A percentile compares a stretch with the other conserved stretches of the same genome.
These are phyloP conservation scores for Rhegmatorhina hoffmannsi DNA, from an alignment of 2,113 vertebrate species.

Conservation along the genomic window DNA sequence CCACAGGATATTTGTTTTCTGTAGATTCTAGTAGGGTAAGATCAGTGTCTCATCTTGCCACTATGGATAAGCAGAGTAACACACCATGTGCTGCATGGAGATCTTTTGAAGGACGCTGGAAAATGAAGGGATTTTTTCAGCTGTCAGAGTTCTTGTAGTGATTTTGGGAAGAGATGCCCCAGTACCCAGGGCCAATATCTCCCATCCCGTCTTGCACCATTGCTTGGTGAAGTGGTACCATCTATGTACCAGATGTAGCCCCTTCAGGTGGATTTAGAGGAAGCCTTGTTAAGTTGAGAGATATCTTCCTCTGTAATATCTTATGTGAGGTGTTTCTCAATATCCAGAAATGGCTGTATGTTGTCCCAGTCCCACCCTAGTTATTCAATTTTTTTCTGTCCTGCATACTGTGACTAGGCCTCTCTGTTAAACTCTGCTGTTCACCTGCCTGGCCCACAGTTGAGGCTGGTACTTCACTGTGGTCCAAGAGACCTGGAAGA, in stretches of 20 bases:
- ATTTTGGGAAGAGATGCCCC: neutral
- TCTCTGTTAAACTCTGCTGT: neutral
- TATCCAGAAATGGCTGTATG: neutral
- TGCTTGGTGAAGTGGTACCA: neutral
- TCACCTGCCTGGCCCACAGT: neutral
- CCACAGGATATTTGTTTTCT: constrained; percentile 61
- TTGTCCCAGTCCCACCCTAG: neutral
- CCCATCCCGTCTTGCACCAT: neutral
- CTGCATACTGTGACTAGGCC: neutral
- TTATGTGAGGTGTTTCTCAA: neutral
- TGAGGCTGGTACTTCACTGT: neutral
- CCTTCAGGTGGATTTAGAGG: neutral
- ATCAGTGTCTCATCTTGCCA: constrained; percentile 10
- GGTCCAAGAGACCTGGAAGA: neutral
- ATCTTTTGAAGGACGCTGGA: neutral
- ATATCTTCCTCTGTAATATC: neutral
- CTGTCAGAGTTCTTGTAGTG: neutral
- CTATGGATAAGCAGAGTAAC: neutral
- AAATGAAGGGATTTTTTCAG: neutral
- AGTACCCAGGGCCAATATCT: neutral
- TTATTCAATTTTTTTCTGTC: neutral
- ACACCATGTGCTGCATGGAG: neutral
- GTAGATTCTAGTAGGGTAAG: constrained; percentile 2
- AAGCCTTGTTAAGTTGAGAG: neutral
- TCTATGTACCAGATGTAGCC: neutral